A percentile compares a stretch with the other conserved stretches of the same genome.
Evolutionary conservation across 1,140 invertebrate genomes (phyloP).

Genomic region (Odontomachus brunneus): DNA sequence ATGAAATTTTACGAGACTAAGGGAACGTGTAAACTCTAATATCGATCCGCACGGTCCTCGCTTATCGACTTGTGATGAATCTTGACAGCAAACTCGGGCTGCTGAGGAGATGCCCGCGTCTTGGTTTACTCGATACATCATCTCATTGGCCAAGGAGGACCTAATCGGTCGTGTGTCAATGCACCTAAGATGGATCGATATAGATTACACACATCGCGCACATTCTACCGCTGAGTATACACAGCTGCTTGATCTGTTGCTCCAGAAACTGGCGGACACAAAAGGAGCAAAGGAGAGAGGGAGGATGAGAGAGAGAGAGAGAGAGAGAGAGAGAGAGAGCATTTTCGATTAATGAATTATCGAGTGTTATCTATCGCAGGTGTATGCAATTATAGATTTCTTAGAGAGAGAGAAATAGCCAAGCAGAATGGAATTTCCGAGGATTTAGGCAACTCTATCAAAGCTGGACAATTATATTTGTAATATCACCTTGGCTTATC

Average conservation of each 20-base stretch:
- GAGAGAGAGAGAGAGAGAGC: too few relatives aligned
- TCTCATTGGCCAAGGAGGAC: conserved; percentile 42
- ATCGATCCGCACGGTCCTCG: neutral
- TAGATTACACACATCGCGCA: conserved; percentile 50
- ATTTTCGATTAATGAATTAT: too few relatives aligned
- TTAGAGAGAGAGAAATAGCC: too few relatives aligned
- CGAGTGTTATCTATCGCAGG: too few relatives aligned
- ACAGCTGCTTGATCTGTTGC: conserved; percentile 46
- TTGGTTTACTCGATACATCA: conserved; percentile 51
- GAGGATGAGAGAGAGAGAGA: too few relatives aligned
- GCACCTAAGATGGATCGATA: conserved; percentile 54
- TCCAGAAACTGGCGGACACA: conserved; percentile 1
- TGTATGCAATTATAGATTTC: too few relatives aligned
- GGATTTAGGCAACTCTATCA: neutral
- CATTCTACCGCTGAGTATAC: conserved; percentile 32
- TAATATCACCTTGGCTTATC: neutral
- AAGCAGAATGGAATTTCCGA: too few relatives aligned
- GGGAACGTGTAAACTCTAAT: neutral
- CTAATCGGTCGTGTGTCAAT: conserved; percentile 57
- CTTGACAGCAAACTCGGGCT: neutral
- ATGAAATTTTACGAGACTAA: too few relatives aligned
- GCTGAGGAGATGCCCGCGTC: conserved; percentile 17
- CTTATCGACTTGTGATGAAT: neutral
- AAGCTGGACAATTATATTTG: neutral
- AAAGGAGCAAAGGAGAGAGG: neutral